A percentile compares a stretch with the other conserved stretches of the same genome.
Evolutionary conservation across 2,797 vertebrate genomes (phyloP).

Genomic region (Aeoliscus strigatus): DNA sequence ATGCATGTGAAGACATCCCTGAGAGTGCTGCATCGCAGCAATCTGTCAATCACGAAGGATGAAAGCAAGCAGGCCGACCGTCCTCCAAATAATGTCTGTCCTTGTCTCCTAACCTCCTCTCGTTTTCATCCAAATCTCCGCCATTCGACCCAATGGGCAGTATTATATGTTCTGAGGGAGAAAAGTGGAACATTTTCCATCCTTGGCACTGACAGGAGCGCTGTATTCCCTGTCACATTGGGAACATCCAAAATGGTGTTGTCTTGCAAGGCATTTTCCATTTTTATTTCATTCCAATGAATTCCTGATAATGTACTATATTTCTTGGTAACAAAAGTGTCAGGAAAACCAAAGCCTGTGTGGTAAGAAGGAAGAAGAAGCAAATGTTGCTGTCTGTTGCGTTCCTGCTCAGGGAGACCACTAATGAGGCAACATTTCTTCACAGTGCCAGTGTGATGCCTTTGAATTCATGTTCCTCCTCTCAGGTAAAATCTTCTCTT

Average conservation of each 20-base stretch:
- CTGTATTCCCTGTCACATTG: slow-evolving; percentile 22
- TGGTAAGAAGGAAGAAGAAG: slow-evolving; percentile 42
- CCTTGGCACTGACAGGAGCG: slow-evolving; percentile 16
- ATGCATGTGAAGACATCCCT: slow-evolving; percentile 71
- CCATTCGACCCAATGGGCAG: slow-evolving; percentile 18
- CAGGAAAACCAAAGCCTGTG: slow-evolving; percentile 47
- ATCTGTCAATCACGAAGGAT: slow-evolving; percentile 75
- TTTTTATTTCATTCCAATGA: background rate
- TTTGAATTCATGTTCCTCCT: slow-evolving; percentile 67
- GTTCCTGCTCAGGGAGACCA: slow-evolving; percentile 53
- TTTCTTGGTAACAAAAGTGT: slow-evolving; percentile 49
- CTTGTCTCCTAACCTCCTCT: slow-evolving; percentile 58
- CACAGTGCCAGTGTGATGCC: slow-evolving; percentile 52
- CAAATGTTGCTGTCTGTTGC: slow-evolving; percentile 27
- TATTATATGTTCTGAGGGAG: slow-evolving; percentile 20
- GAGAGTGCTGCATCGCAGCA: slow-evolving; percentile 75
- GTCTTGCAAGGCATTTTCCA: slow-evolving; percentile 22
- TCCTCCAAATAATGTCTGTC: slow-evolving; percentile 65
- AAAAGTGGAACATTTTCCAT: slow-evolving; percentile 32
- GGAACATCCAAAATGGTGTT: slow-evolving; percentile 33
- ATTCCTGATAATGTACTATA: background rate
- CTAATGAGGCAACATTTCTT: slow-evolving; percentile 71
- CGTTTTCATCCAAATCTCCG: slow-evolving; percentile 35
- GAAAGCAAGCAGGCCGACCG: slow-evolving; percentile 56
- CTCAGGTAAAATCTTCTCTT: slow-evolving; percentile 68